phyloP scores from a whole-genome alignment of 2,113 vertebrate genomes.

The Neotoma lepida region DNA sequence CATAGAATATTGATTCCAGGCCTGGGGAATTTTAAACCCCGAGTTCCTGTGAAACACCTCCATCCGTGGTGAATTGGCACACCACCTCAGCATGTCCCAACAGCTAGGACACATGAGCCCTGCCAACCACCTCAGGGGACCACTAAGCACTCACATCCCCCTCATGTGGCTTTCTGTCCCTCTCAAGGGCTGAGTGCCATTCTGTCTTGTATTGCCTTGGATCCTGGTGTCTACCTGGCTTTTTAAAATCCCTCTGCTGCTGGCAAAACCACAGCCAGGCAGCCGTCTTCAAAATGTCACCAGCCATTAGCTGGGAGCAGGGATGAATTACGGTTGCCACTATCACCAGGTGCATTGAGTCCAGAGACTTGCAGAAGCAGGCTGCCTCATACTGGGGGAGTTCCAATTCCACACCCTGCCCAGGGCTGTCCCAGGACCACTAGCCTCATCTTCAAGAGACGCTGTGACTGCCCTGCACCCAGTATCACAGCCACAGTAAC shows the following conservation, averaged over 20 bases:
- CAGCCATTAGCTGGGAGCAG: constrained; percentile 44
- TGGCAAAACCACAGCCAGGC: constrained; percentile 46
- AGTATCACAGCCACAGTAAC: background rate
- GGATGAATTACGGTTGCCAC: background rate
- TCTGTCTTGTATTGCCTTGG: constrained; percentile 32
- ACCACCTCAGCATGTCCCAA: background rate
- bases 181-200: background rate
- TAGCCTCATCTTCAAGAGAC: background rate
- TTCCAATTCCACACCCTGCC: background rate
- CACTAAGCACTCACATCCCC: background rate
- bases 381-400: background rate
- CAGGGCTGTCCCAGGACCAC: background rate
- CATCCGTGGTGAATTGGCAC: constrained; percentile 13
- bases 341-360: background rate
- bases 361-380: background rate
- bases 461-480: background rate
- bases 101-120: background rate
- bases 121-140: background rate
- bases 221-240: background rate
- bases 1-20: constrained; percentile 75
- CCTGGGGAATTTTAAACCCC: constrained; percentile 72
- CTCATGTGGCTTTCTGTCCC: background rate
- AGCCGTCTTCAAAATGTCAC: constrained; percentile 65
- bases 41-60: constrained; percentile 60
- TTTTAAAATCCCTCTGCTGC: constrained; percentile 56